Evolutionary conservation across 2,888 invertebrate genomes (phyloP).

Genomic region (Carcina quercana): DNA sequence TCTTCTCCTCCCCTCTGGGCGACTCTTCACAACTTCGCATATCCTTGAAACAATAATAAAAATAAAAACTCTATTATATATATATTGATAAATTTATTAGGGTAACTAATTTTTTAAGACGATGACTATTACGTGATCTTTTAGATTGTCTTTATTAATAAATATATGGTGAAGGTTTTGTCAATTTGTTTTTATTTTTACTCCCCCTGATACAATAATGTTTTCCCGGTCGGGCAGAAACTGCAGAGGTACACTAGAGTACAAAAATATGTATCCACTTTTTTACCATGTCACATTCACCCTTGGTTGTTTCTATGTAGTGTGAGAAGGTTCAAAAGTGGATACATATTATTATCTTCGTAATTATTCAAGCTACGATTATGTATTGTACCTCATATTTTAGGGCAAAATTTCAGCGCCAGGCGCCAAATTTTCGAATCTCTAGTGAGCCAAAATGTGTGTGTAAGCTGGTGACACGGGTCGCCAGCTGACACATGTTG

Average conservation of each 20-base stretch:
- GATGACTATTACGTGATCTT: slow-evolving; percentile 74
- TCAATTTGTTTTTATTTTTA: slow-evolving; percentile 61
- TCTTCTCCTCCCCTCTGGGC: slow-evolving; percentile 44
- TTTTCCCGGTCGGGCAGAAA: too few relatives aligned
- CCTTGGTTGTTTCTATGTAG: background rate
- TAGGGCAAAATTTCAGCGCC: too few relatives aligned
- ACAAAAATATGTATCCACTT: too few relatives aligned
- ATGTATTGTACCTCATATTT: too few relatives aligned
- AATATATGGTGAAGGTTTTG: slow-evolving; percentile 75
- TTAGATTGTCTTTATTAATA: slow-evolving; percentile 76
- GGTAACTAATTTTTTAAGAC: slow-evolving; percentile 74
- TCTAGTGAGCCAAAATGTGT: too few relatives aligned
- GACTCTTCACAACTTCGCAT: slow-evolving; percentile 71
- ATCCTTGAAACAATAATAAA: slow-evolving; percentile 75
- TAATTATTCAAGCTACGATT: too few relatives aligned
- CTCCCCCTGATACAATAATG: too few relatives aligned
- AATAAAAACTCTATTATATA: slow-evolving; percentile 53
- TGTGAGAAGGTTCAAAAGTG: background rate
- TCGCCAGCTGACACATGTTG: too few relatives aligned
- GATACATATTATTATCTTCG: too few relatives aligned
- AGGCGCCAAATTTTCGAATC: too few relatives aligned
- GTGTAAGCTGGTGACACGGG: too few relatives aligned
- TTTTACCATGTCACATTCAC: background rate
- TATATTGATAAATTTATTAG: slow-evolving; percentile 74
- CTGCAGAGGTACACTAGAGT: too few relatives aligned